phyloP scores from a whole-genome alignment of 2,888 invertebrate species.

The Nemoura dubitans region DNA sequence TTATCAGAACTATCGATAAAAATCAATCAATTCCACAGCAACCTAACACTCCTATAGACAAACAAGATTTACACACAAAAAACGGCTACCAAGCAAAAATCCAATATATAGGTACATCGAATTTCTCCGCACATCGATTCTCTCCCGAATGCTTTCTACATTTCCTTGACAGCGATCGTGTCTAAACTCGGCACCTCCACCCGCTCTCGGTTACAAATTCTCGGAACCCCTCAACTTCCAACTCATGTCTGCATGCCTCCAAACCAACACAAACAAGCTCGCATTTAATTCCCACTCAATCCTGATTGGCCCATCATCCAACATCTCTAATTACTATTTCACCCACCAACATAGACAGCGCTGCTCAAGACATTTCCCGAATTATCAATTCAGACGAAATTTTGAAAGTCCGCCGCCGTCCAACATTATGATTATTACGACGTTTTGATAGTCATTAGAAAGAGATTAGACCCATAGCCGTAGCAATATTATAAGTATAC shows the following conservation, averaged over 20 bases:
- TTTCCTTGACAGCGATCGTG: background rate
- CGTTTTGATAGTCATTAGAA: background rate
- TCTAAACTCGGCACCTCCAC: background rate
- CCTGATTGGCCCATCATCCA: background rate
- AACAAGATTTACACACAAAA: too few species aligned
- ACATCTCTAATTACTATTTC: background rate
- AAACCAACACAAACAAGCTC: background rate
- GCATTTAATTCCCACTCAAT: background rate
- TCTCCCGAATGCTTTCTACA: background rate
- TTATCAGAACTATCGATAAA: too few species aligned
- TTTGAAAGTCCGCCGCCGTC: background rate
- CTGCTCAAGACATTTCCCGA: background rate
- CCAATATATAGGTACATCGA: too few species aligned
- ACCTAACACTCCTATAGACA: too few species aligned
- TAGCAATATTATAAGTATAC: background rate
- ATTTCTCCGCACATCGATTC: background rate
- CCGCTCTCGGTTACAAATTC: background rate
- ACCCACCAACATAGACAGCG: too few species aligned
- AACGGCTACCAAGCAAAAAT: too few species aligned
- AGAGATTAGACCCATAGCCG: background rate
- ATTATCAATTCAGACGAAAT: constrained; percentile 7
- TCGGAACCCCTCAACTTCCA: background rate
- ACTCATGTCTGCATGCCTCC: background rate
- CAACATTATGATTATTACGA: background rate
- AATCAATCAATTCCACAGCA: too few species aligned